phyloP scores from a whole-genome alignment of 30 jellyfish, hydroid and myxozoan species.

The Aurelia aurita complex sp. Pacific region DNA sequence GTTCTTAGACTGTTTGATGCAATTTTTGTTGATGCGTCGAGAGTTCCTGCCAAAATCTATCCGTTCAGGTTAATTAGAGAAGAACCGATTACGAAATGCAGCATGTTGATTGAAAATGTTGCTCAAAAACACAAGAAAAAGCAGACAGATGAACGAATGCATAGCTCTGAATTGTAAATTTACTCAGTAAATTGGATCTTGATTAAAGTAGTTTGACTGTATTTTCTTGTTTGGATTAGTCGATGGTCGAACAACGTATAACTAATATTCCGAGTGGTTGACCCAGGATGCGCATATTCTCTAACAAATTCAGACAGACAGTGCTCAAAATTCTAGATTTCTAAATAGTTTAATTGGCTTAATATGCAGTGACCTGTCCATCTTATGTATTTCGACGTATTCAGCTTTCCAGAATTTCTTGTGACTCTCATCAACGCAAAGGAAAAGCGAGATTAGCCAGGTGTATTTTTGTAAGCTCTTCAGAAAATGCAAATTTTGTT shows the following conservation, averaged over 20 bases:
- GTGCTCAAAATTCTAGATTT: conserved; percentile 43
- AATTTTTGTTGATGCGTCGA: too few relatives aligned
- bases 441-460: conserved; percentile 21
- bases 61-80: conserved; percentile 14
- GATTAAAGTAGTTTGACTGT: conserved; percentile 59
- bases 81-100: conserved; percentile 1
- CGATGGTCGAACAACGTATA: conserved; percentile 21
- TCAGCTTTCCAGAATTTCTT: conserved; percentile 11
- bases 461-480: conserved; percentile 40
- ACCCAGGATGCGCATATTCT: conserved; percentile 36
- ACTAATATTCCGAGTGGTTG: conserved; percentile 42
- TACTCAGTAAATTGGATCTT: conserved; percentile 44
- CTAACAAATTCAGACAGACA: conserved; percentile 44
- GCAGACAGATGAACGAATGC: conserved; percentile 47
- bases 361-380: conserved; percentile 67
- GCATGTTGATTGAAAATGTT: conserved; percentile 14
- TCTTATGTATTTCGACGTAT: conserved; percentile 19
- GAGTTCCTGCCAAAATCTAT: neutral
- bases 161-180: conserved; percentile 34
- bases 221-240: conserved; percentile 43
- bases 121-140: conserved; percentile 12
- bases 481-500: conserved; percentile 9
- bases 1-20: too few relatives aligned
- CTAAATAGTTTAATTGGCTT: conserved; percentile 56
- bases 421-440: conserved; percentile 11